Evolutionary conservation across 2,113 vertebrate genomes (phyloP).

Genomic region (Otocyon megalotis): DNA sequence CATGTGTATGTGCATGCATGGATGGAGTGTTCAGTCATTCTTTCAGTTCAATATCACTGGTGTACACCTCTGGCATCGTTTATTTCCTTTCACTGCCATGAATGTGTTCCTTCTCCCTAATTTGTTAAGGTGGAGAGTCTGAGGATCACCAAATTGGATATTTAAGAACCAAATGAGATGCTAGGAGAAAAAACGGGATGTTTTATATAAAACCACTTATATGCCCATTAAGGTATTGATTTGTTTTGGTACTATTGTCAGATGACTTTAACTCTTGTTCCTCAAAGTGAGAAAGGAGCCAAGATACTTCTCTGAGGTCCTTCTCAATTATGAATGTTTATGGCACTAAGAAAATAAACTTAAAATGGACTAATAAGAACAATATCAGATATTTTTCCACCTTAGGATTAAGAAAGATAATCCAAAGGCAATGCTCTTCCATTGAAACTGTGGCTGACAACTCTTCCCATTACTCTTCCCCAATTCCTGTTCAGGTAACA

Average conservation of each 20-base stretch:
- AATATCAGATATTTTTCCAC: not conserved
- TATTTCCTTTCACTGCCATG: not conserved
- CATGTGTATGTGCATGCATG: not conserved
- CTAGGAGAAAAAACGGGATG: not conserved
- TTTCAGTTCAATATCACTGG: slow-evolving; percentile 13
- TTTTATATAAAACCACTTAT: slow-evolving; percentile 38
- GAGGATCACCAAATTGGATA: not conserved
- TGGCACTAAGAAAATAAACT: slow-evolving; percentile 32
- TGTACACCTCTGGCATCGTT: not conserved
- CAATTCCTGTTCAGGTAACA: not conserved
- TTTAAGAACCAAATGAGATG: not conserved
- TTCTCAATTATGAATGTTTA: slow-evolving; percentile 42
- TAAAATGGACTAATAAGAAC: slow-evolving; percentile 59
- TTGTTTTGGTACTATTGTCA: not conserved
- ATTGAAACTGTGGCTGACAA: not conserved
- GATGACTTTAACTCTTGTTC: slow-evolving; percentile 4
- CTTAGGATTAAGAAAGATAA: not conserved
- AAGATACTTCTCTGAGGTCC: slow-evolving; percentile 9
- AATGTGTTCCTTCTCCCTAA: not conserved
- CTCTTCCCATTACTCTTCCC: not conserved
- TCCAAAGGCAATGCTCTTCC: not conserved
- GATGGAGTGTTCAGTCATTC: too few species aligned
- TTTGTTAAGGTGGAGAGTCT: not conserved
- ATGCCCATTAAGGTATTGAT: slow-evolving; percentile 19
- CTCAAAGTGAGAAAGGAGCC: not conserved